phyloP scores from a whole-genome alignment of 2,888 invertebrate genomes.

The Clitarchus hookeri region DNA sequence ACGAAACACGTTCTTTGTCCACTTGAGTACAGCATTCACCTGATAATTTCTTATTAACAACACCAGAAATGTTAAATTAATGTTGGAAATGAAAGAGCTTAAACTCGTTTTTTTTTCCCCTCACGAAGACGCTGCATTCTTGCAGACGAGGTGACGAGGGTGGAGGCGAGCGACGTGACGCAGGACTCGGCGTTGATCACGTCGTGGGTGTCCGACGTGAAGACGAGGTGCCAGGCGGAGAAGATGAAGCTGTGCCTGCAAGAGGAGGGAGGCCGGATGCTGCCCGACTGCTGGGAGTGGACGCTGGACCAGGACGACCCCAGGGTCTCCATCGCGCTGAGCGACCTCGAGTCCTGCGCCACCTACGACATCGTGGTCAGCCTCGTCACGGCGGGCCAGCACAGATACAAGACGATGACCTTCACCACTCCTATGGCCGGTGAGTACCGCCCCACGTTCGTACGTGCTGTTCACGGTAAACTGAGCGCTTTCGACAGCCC shows the following conservation, averaged over 20 bases:
- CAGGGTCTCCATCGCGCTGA: not conserved
- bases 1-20: no score
- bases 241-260: not conserved
- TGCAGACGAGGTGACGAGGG: not conserved
- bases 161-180: not conserved
- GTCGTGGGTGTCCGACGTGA: not conserved
- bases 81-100: no score
- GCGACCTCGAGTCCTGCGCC: not conserved
- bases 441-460: not conserved
- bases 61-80: no score
- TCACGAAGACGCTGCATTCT: not conserved
- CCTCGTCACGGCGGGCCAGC: not conserved
- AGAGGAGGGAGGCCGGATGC: not conserved
- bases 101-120: no score
- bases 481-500: no score
- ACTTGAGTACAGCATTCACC: no score
- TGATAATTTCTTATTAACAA: no score
- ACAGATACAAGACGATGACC: not conserved
- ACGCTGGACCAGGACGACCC: not conserved
- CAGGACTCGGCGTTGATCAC: not conserved
- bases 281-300: constrained; percentile 2
- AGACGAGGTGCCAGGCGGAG: not conserved
- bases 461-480: no score
- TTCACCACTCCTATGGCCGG: not conserved
- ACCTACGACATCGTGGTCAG: not conserved